These are phyloP conservation scores for Carassius carassius DNA, from an alignment of 2,113 vertebrate species.

Conservation along the genomic window DNA sequence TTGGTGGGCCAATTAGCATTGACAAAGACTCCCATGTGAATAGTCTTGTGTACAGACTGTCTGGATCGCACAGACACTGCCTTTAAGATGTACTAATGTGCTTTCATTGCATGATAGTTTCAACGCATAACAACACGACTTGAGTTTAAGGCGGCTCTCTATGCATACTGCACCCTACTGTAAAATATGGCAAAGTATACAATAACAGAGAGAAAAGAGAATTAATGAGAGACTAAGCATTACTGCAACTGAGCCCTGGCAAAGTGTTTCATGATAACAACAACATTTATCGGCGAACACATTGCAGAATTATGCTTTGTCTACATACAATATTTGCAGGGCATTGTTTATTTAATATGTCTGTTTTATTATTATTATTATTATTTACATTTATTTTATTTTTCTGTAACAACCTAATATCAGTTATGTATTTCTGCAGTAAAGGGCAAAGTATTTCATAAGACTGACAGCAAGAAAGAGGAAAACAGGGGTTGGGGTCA, in stretches of 20 bases:
- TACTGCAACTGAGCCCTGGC: no score
- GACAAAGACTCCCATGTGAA: conserved; percentile 70
- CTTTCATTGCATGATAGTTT: conserved; percentile 56
- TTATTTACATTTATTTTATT: background rate
- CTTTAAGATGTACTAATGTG: conserved; percentile 36
- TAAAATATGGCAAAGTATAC: background rate
- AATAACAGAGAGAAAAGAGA: background rate
- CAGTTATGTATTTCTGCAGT: no score
- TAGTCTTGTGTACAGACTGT: conserved; percentile 58
- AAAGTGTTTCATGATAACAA: background rate
- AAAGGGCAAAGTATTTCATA: no score
- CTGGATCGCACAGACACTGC: conserved; percentile 51
- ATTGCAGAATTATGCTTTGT: background rate
- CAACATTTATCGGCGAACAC: background rate
- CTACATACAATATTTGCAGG: no score
- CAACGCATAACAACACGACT: conserved; percentile 44
- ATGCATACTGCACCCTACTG: conserved; percentile 10
- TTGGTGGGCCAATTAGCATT: conserved; percentile 72
- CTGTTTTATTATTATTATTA: background rate
- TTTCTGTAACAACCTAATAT: no score
- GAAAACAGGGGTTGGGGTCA: no score
- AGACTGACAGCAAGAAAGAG: no score
- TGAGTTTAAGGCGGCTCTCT: background rate
- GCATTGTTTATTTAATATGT: background rate
- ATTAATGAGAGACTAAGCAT: background rate